A percentile compares a stretch with the other conserved stretches of the same genome.
Conservation (phyloP, 2,113 vertebrate species). For the Steatornis caripensis region DNA sequence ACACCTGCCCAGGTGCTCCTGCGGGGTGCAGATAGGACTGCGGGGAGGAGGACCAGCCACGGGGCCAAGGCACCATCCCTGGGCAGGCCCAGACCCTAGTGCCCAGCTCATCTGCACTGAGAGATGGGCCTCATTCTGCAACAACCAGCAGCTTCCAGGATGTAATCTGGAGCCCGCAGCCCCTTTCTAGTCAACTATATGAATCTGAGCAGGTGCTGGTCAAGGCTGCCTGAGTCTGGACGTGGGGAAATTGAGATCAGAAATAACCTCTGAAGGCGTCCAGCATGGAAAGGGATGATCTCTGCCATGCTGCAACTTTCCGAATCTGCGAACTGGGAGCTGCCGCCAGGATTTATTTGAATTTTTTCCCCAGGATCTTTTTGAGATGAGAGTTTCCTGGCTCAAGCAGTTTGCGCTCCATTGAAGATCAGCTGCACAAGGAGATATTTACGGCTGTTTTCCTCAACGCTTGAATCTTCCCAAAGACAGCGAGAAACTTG, state of each 20-base stretch:
- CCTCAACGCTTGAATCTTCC: background rate
- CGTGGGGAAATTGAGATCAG: background rate
- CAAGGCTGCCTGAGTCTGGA: background rate
- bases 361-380: background rate
- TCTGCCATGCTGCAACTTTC: background rate
- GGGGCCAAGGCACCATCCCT: background rate
- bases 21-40: too few species aligned
- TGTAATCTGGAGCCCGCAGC: background rate
- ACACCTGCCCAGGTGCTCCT: background rate
- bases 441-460: background rate
- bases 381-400: constrained; percentile 1
- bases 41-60: background rate
- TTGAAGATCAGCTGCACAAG: background rate
- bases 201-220: background rate
- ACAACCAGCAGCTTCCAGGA: background rate
- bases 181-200: background rate
- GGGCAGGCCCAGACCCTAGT: background rate
- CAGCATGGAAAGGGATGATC: background rate
- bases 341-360: background rate
- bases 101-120: background rate
- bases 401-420: background rate
- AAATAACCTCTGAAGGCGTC: background rate
- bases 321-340: background rate
- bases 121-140: background rate
- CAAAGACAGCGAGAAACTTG: background rate